These are phyloP conservation scores for Clepsis dumicolana DNA, from an alignment of 2,888 invertebrate genomes.

Conservation along the genomic window DNA sequence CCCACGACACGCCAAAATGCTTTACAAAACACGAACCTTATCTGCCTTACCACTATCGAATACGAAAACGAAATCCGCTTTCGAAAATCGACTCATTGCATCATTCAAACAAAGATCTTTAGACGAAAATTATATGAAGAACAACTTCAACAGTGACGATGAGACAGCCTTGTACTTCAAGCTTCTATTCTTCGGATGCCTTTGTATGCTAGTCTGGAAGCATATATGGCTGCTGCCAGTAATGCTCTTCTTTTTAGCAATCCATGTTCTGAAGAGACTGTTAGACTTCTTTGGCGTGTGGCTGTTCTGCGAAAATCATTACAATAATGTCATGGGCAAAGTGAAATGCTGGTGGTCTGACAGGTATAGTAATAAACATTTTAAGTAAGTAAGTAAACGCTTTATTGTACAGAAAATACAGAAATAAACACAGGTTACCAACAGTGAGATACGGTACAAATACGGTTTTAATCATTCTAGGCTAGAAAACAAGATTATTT, in stretches of 20 bases:
- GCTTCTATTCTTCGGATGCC: conserved; percentile 92
- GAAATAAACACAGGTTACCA: no score
- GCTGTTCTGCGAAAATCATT: conserved; percentile 79
- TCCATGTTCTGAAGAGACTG: conserved; percentile 87
- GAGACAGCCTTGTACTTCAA: conserved; percentile 91
- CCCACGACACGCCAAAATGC: conserved; percentile 74
- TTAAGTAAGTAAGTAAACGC: background rate
- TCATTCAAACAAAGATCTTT: conserved; percentile 76
- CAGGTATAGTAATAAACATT: conserved; percentile 69
- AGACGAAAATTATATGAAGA: conserved; percentile 78
- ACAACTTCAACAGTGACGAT: conserved; percentile 77
- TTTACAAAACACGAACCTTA: conserved; percentile 79
- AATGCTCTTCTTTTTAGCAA: conserved; percentile 91
- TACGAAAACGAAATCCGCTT: conserved; percentile 65
- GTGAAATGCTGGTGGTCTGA: conserved; percentile 87
- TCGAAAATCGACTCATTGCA: conserved; percentile 72
- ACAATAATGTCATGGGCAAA: conserved; percentile 68
- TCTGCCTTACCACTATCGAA: conserved; percentile 76
- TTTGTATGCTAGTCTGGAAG: conserved; percentile 94
- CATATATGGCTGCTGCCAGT: conserved; percentile 93
- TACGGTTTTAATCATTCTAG: background rate
- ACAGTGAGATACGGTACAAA: no score
- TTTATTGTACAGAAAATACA: no score
- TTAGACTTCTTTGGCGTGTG: conserved; percentile 83
- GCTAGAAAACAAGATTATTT: background rate